phyloP scores from a whole-genome alignment of 37 sponge, comb jelly and placozoan genomes.

The Agelas oroides region DNA sequence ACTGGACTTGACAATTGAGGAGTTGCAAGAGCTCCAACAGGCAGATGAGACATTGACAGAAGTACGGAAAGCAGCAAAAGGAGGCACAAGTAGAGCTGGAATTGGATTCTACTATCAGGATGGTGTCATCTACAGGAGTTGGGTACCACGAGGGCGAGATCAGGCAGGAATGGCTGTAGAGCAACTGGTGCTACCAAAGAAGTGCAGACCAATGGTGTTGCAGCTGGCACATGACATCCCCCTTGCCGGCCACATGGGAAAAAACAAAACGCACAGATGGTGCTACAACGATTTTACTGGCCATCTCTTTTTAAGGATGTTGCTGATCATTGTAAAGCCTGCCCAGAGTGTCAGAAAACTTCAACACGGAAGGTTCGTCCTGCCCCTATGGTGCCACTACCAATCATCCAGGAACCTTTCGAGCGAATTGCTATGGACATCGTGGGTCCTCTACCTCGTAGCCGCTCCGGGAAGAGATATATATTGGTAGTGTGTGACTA shows the following conservation, averaged over 20 bases:
- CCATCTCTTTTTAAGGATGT: constrained; percentile 8
- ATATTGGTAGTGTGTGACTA: constrained; percentile 26
- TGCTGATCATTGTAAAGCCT: neutral
- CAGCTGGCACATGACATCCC: constrained; percentile 18
- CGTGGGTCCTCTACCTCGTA: constrained; percentile 35
- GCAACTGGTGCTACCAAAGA: constrained; percentile 9
- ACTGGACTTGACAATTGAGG: too few relatives aligned
- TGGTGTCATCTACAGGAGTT: neutral
- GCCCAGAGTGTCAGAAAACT: constrained; percentile 23
- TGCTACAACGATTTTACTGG: constrained; percentile 25
- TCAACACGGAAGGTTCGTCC: neutral
- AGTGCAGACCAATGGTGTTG: neutral
- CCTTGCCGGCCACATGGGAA: constrained; percentile 30
- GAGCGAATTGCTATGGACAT: constrained; percentile 22
- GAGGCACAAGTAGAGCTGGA: neutral
- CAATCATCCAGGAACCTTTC: constrained; percentile 23
- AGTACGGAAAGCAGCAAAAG: constrained; percentile 1
- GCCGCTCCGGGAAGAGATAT: constrained; percentile 16
- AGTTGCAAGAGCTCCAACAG: too few relatives aligned
- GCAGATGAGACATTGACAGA: neutral
- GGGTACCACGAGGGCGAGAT: neutral
- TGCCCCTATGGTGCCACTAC: constrained; percentile 11
- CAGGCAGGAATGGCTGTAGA: constrained; percentile 4
- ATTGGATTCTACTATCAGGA: constrained; percentile 15
- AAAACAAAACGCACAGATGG: constrained; percentile 16